Percentiles rank a stretch among this genome's conserved stretches.
phyloP scores from a whole-genome alignment of 1,140 invertebrate species.

The Phthorimaea operculella region DNA sequence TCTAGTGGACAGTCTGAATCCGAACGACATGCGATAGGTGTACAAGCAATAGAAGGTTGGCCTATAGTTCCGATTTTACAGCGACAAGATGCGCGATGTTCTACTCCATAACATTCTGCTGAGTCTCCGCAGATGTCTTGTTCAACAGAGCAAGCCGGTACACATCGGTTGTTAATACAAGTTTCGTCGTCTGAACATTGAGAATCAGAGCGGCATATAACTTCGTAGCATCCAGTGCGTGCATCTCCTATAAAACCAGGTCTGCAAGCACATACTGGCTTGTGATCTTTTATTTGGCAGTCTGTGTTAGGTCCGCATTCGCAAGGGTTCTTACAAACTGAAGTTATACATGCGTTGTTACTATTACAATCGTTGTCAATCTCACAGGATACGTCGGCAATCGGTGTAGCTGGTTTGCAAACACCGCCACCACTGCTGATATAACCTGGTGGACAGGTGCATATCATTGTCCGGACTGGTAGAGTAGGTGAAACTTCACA shows the following conservation, averaged over 20 bases:
- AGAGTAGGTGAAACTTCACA: slow-evolving; percentile 84
- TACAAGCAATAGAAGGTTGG: slow-evolving; percentile 81
- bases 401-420: slow-evolving; percentile 76
- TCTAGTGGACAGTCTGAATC: slow-evolving; percentile 80
- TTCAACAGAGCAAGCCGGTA: slow-evolving; percentile 79
- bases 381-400: slow-evolving; percentile 75
- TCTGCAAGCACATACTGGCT: slow-evolving; percentile 84
- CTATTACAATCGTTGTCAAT: slow-evolving; percentile 79
- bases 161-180: slow-evolving; percentile 82
- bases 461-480: slow-evolving; percentile 89
- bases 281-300: slow-evolving; percentile 83
- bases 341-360: slow-evolving; percentile 82
- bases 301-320: slow-evolving; percentile 83
- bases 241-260: slow-evolving; percentile 85
- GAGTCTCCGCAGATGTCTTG: slow-evolving; percentile 74
- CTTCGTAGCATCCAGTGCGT: slow-evolving; percentile 77
- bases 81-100: slow-evolving; percentile 84
- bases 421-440: slow-evolving; percentile 84
- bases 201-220: slow-evolving; percentile 77
- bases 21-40: slow-evolving; percentile 79
- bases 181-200: slow-evolving; percentile 82
- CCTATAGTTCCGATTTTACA: slow-evolving; percentile 84
- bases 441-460: slow-evolving; percentile 88
- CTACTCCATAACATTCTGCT: slow-evolving; percentile 79
- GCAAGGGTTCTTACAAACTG: slow-evolving; percentile 84